Evolutionary conservation across 1,140 invertebrate species (phyloP).

Genomic region (Solen grandis): DNA sequence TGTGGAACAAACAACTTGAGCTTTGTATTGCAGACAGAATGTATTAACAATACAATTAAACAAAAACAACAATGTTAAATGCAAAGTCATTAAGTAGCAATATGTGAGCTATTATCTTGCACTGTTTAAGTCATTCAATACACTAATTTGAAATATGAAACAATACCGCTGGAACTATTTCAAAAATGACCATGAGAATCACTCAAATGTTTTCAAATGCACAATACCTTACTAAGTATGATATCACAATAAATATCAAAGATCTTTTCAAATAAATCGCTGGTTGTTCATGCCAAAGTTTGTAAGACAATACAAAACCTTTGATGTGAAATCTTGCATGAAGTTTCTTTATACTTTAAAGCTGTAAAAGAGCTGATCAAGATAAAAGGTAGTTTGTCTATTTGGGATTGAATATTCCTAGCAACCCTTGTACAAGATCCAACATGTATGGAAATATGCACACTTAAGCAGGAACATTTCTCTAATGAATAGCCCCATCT

Average conservation of each 20-base stretch:
- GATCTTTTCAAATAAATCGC: constrained; percentile 21
- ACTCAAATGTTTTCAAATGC: constrained; percentile 42
- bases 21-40: too few relatives aligned
- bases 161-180: constrained; percentile 51
- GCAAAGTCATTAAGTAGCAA: neutral
- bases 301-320: neutral
- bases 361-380: constrained; percentile 31
- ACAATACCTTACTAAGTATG: constrained; percentile 28
- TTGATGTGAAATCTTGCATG: constrained; percentile 31
- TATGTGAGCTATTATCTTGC: neutral
- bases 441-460: constrained; percentile 42
- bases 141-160: too few relatives aligned
- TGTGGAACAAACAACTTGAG: too few relatives aligned
- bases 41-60: too few relatives aligned
- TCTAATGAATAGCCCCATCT: too few relatives aligned
- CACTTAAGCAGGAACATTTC: neutral
- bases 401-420: constrained; percentile 47
- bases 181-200: constrained; percentile 47
- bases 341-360: constrained; percentile 32
- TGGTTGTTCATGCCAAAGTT: too few relatives aligned
- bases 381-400: constrained; percentile 8
- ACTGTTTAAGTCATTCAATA: too few relatives aligned
- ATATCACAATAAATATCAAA: constrained; percentile 41
- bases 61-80: too few relatives aligned
- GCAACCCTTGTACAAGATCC: constrained; percentile 46